Evolutionary conservation across 1,140 invertebrate genomes (phyloP).

Genomic region (Cotesia chilonis): DNA sequence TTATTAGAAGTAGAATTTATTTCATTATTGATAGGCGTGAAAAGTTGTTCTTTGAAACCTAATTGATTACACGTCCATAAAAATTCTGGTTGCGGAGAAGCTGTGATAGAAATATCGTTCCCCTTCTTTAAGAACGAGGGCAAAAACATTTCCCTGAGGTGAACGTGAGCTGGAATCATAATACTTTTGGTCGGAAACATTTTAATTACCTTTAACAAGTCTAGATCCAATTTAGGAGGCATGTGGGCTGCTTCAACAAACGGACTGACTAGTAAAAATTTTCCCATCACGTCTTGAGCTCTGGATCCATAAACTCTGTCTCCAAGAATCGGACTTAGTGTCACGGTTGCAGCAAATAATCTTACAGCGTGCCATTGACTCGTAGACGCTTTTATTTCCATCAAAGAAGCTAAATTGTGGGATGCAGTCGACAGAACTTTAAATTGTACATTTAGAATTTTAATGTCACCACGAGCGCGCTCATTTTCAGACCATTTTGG

Average conservation of each 20-base stretch:
- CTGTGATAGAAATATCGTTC: constrained; percentile 50
- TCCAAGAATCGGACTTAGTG: constrained; percentile 62
- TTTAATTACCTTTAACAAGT: constrained; percentile 44
- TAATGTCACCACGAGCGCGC: constrained; percentile 43
- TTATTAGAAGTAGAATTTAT: neutral
- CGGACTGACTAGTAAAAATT: constrained; percentile 53
- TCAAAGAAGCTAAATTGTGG: constrained; percentile 51
- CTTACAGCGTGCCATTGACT: constrained; percentile 55
- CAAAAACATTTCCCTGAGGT: constrained; percentile 51
- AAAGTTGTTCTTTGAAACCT: constrained; percentile 41
- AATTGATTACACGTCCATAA: constrained; percentile 57
- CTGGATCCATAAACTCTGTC: constrained; percentile 60
- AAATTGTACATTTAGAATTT: constrained; percentile 48
- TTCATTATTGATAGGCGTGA: neutral
- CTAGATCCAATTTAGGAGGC: constrained; percentile 44
- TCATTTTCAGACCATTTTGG: constrained; percentile 45
- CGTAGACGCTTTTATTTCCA: constrained; percentile 54
- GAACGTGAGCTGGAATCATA: constrained; percentile 62
- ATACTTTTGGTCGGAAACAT: constrained; percentile 37
- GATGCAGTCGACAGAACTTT: constrained; percentile 50
- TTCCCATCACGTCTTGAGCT: constrained; percentile 55
- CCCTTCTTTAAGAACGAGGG: constrained; percentile 37
- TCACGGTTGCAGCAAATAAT: constrained; percentile 55
- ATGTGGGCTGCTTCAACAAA: constrained; percentile 43
- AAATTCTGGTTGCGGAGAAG: constrained; percentile 56